Conservation (phyloP, 2,113 vertebrate species). For the Rissa tridactyla region DNA sequence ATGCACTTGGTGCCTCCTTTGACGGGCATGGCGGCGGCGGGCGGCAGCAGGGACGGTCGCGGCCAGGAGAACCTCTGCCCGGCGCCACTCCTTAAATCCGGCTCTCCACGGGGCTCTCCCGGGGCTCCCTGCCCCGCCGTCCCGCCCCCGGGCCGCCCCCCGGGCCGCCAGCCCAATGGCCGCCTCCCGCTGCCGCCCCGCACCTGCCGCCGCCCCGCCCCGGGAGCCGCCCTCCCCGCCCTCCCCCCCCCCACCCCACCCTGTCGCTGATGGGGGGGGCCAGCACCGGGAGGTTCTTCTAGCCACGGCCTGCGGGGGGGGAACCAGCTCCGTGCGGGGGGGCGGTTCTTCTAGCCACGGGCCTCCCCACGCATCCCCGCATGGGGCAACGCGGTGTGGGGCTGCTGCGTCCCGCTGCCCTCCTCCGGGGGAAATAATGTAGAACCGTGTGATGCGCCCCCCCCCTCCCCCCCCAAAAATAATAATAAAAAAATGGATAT, state of each 20-base stretch:
- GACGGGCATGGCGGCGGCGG: conserved; percentile 70
- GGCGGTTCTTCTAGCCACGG: too few species aligned
- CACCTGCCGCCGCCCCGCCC: neutral
- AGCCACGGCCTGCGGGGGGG: too few species aligned
- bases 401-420: neutral
- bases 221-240: neutral
- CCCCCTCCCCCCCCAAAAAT: too few species aligned
- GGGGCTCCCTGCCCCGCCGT: too few species aligned
- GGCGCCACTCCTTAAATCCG: conserved; percentile 37
- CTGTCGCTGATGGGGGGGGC: too few species aligned
- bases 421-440: too few species aligned
- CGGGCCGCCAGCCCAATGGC: neutral
- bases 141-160: neutral
- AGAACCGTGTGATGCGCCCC: accelerated
- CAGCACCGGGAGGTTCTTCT: too few species aligned
- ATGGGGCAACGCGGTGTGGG: too few species aligned
- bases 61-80: neutral
- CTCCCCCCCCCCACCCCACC: too few species aligned
- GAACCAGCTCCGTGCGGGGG: too few species aligned
- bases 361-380: neutral
- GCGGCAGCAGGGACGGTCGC: too few species aligned
- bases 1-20: conserved; percentile 92
- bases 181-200: neutral
- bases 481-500: accelerated
- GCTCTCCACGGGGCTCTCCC: too few species aligned